A percentile compares a stretch with the other conserved stretches of the same genome.
Conservation (phyloP, 2,797 vertebrate genomes). For the Macrochelys suwanniensis region DNA sequence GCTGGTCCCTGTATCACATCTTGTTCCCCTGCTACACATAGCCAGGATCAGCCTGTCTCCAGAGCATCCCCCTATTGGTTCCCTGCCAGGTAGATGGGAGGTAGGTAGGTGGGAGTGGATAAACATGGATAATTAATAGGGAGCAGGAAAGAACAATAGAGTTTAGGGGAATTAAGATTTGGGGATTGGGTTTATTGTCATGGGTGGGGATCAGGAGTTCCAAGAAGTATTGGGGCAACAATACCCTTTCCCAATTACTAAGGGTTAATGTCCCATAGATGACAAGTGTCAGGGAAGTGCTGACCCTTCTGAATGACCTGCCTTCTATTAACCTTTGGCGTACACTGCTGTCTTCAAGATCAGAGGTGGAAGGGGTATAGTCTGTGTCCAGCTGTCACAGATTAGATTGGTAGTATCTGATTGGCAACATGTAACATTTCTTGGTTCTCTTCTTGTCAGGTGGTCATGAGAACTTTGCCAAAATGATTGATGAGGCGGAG, state of each 20-base stretch:
- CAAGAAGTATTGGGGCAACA: not conserved
- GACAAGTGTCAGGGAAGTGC: not conserved
- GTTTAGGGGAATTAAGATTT: not conserved
- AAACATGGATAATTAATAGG: not conserved
- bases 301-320: not conserved
- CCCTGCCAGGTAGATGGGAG: slow-evolving; percentile 8
- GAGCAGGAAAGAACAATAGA: not conserved
- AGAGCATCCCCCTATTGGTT: not conserved
- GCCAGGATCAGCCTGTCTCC: slow-evolving; percentile 1
- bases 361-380: slow-evolving; percentile 9
- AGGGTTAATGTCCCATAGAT: not conserved
- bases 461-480: slow-evolving; percentile 89
- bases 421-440: slow-evolving; percentile 44
- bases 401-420: not conserved
- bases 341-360: slow-evolving; percentile 14
- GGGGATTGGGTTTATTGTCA: not conserved
- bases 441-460: slow-evolving; percentile 79
- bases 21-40: slow-evolving; percentile 22
- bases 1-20: not conserved
- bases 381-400: not conserved
- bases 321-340: not conserved
- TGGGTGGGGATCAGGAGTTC: not conserved
- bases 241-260: not conserved
- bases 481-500: slow-evolving; percentile 90
- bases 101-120: not conserved